Evolutionary conservation across 2,113 vertebrate species (phyloP).

Genomic region (Oryzias woworae): DNA sequence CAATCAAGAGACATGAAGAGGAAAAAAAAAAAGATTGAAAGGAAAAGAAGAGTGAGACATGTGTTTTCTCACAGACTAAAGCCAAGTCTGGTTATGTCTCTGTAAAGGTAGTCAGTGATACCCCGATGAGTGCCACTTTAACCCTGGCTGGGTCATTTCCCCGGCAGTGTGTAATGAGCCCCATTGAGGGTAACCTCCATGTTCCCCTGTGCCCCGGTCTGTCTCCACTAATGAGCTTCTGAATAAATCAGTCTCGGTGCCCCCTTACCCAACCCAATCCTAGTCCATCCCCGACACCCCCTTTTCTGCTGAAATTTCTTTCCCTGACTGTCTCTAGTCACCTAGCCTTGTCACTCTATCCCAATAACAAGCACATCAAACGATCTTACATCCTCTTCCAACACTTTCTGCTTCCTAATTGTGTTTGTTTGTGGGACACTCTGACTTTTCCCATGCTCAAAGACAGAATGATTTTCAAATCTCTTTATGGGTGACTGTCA

Average conservation of each 20-base stretch:
- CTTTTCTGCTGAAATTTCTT: conserved; percentile 31
- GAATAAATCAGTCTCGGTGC: conserved; percentile 69
- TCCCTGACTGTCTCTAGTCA: conserved; percentile 35
- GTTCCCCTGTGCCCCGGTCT: conserved; percentile 62
- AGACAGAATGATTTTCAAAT: conserved; percentile 41
- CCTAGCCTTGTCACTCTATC: conserved; percentile 55
- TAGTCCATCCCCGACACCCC: conserved; percentile 31
- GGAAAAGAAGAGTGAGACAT: conserved; percentile 8
- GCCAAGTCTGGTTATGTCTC: conserved; percentile 46
- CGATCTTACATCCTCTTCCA: conserved; percentile 50
- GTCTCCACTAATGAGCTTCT: conserved; percentile 75
- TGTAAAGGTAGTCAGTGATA: conserved; percentile 65
- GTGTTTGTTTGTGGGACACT: conserved; percentile 69
- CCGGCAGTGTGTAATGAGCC: conserved; percentile 75
- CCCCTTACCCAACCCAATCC: conserved; percentile 31
- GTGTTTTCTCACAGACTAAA: conserved; percentile 23
- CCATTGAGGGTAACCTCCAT: conserved; percentile 68
- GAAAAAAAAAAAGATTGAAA: conserved; percentile 18
- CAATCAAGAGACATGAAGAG: conserved; percentile 24
- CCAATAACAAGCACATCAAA: conserved; percentile 71
- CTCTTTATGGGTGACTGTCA: conserved; percentile 31
- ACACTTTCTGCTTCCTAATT: conserved; percentile 57
- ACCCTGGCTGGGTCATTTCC: conserved; percentile 61
- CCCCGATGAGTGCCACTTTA: conserved; percentile 66
- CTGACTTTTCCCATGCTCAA: conserved; percentile 18